phyloP scores from a whole-genome alignment of 2,113 vertebrate genomes.

The Chaetops frenatus region DNA sequence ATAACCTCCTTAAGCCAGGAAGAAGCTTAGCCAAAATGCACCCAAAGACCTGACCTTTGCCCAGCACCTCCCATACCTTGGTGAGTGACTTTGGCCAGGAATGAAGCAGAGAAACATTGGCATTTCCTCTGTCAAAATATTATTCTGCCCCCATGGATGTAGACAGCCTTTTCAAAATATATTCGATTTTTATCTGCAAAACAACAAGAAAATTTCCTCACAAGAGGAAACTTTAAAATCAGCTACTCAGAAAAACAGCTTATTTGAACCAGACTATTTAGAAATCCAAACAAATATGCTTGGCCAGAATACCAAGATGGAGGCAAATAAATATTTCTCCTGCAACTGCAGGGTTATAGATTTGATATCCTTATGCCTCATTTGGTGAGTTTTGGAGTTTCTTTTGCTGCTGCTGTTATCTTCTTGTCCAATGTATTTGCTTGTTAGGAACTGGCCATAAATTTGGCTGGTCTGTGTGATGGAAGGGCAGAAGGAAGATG shows the following conservation, averaged over 20 bases:
- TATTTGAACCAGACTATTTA: slow-evolving; percentile 26
- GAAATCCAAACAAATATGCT: slow-evolving; percentile 19
- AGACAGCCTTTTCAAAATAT: slow-evolving; percentile 41
- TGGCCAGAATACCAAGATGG: not conserved
- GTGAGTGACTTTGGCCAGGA: slow-evolving; percentile 8
- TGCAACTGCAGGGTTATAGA: not conserved
- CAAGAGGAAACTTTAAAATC: slow-evolving; percentile 33
- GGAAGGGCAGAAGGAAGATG: not conserved
- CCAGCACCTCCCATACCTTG: slow-evolving; percentile 26
- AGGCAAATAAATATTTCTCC: slow-evolving; percentile 15
- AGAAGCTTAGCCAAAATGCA: not conserved
- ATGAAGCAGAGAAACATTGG: slow-evolving; percentile 25
- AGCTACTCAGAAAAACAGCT: not conserved
- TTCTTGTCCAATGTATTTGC: not conserved
- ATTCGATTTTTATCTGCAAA: slow-evolving; percentile 56
- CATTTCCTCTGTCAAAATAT: slow-evolving; percentile 59
- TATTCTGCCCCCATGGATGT: slow-evolving; percentile 33
- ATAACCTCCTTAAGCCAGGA: not conserved
- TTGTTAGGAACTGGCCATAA: not conserved
- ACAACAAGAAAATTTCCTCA: slow-evolving; percentile 48
- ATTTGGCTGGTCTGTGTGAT: not conserved
- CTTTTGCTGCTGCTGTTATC: not conserved
- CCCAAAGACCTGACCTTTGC: not conserved
- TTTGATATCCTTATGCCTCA: not conserved
- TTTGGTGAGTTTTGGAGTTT: not conserved